Base-by-base conservation (phyloP, 2,797 vertebrate species). In the Pseudochaenichthys georgianus region DNA sequence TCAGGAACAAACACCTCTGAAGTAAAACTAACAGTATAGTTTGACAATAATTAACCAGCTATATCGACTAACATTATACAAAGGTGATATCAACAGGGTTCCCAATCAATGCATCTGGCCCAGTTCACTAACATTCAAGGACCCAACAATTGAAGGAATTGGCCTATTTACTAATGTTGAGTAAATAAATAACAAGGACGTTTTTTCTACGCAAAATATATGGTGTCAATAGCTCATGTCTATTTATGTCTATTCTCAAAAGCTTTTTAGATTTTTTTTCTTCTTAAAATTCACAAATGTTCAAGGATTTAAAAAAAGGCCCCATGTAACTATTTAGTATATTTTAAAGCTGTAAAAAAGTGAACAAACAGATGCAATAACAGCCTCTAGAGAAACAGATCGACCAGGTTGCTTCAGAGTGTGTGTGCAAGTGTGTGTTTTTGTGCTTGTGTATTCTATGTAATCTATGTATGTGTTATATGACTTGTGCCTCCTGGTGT, bases 371-470 rank as follows among this genome's bases (percentile, higher is more conserved):
- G 54, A 43, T 9, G 0, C 52, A 43, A 47, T 10, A 0, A 19
- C 12, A 57, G 28, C 17, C 38, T 60, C 42, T 23, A 28, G 34
- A 45, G 43, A 41, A 57, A 80, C 47, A 3, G 12, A 50, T 62
- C 1, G 23, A 71, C 10, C 73, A 13, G 19, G 68, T 45, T 75
- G 80, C 80, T 87, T 79, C 73, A 68, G 80, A 72, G 19, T 51
- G 51, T 13, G 15, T 70, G 51, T 77, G 57, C 31, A 38, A 57
- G 17, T 70, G 21, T 76, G 70, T 78, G 23, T 81, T 67, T 78
- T 58, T 82, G 47, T 78, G 66, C 78, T 68, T 55, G 54, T 65
- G 66, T 62, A 13, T 63, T 65, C 19, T 38, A 38, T 38, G 34
- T 38, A 7, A 38, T 38, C 8, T 38, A 38, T 38, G 34, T 38